Evolutionary conservation across 1,140 invertebrate species (phyloP).

Genomic region (Berghia stephanieae): DNA sequence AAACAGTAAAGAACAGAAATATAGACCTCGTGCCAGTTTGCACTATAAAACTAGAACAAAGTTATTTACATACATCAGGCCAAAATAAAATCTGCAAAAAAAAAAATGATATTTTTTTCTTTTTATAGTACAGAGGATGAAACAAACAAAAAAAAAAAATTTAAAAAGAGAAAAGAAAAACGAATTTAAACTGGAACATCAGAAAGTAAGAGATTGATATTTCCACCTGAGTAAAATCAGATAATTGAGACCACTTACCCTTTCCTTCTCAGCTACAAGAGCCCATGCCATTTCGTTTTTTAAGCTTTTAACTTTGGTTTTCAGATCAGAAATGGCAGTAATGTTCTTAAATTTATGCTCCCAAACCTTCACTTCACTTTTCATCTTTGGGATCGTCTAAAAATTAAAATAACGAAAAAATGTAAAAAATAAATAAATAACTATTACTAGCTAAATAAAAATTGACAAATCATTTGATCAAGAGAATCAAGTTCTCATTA

Average conservation of each 20-base stretch:
- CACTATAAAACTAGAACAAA: too few species aligned
- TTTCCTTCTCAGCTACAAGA: conserved; percentile 59
- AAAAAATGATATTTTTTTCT: conserved; percentile 5
- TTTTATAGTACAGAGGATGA: too few species aligned
- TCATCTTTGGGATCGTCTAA: conserved; percentile 58
- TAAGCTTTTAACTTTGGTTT: conserved; percentile 63
- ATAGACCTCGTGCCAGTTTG: too few species aligned
- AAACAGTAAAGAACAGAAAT: too few species aligned
- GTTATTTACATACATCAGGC: too few species aligned
- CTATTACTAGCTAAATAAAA: not conserved
- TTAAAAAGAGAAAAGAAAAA: too few species aligned
- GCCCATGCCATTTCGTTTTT: conserved; percentile 65
- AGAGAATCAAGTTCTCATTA: too few species aligned
- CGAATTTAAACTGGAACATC: too few species aligned
- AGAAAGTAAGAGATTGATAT: too few species aligned
- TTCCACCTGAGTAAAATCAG: too few species aligned
- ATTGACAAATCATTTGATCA: not conserved
- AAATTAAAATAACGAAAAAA: conserved; percentile 28
- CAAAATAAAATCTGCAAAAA: too few species aligned
- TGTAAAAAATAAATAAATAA: not conserved
- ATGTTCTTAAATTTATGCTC: conserved; percentile 71
- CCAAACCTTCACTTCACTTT: conserved; percentile 63
- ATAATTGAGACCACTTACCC: conserved; percentile 42
- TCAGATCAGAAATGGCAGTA: conserved; percentile 70
- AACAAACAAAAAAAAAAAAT: too few species aligned